phyloP scores from a whole-genome alignment of 23 tunicate genomes.

The Trididemnum clinides region DNA sequence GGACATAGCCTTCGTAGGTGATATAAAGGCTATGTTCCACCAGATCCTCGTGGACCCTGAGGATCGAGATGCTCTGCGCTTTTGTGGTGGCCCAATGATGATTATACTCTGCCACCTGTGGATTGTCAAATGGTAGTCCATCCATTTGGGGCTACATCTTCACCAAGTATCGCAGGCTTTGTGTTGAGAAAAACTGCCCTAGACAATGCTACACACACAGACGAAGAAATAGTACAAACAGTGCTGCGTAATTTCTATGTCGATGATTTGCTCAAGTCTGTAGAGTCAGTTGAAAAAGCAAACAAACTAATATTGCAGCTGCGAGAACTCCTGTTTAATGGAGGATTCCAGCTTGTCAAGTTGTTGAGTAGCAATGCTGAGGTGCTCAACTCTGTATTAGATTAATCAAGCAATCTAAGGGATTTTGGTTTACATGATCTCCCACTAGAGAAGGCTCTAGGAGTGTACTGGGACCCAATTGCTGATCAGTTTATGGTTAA shows the following conservation, averaged over 20 bases:
- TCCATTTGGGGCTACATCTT: constrained; percentile 47
- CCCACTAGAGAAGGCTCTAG: constrained; percentile 38
- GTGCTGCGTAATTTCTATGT: constrained; percentile 45
- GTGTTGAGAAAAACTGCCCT: constrained; percentile 7
- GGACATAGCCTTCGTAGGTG: background rate
- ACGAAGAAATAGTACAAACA: background rate
- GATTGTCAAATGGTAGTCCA: constrained; percentile 41
- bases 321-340: background rate
- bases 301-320: background rate
- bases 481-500: constrained; percentile 19
- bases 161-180: constrained; percentile 39
- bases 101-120: background rate
- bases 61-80: constrained; percentile 30
- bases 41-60: constrained; percentile 10
- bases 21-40: constrained; percentile 34
- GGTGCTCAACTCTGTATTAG: background rate
- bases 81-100: constrained; percentile 32
- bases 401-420: no score
- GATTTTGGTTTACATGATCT: constrained; percentile 15
- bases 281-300: constrained; percentile 1
- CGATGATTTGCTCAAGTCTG: constrained; percentile 31
- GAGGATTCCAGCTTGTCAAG: constrained; percentile 17
- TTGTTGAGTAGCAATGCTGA: background rate
- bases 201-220: constrained; percentile 8
- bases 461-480: constrained; percentile 36